Conservation (phyloP, 2,888 invertebrate species). For the Andrena chrysosceles region DNA sequence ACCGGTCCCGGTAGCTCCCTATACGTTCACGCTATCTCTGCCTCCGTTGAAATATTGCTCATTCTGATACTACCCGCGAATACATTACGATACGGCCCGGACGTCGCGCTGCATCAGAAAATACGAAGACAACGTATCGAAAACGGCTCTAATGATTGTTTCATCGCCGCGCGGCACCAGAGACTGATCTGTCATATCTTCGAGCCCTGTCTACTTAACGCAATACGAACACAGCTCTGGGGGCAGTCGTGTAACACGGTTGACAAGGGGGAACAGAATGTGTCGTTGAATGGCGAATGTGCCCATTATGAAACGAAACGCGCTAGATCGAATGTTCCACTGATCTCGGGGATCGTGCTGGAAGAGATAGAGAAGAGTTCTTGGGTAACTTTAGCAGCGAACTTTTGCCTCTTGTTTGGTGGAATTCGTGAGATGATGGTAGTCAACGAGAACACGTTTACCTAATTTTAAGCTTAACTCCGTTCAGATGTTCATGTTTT, state of each 20-base stretch:
- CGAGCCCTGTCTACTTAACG: neutral
- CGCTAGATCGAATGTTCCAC: neutral
- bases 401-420: neutral
- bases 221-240: neutral
- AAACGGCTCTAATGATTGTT: constrained; percentile 7
- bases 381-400: neutral
- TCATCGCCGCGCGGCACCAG: neutral
- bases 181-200: constrained; percentile 1
- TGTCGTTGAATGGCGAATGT: neutral
- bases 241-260: neutral
- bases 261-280: neutral
- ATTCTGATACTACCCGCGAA: constrained; percentile 63
- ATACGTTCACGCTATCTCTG: constrained; percentile 74
- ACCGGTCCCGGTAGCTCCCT: constrained; percentile 69
- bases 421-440: no score
- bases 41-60: constrained; percentile 76
- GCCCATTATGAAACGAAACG: neutral
- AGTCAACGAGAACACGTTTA: neutral
- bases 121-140: constrained; percentile 5
- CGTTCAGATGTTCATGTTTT: neutral
- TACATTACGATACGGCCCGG: constrained; percentile 60
- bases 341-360: neutral
- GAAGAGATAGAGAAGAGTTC: neutral
- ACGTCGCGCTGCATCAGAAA: neutral
- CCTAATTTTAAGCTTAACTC: neutral